Base-by-base conservation (phyloP, 1,140 invertebrate species). In the Halyomorpha halys region DNA sequence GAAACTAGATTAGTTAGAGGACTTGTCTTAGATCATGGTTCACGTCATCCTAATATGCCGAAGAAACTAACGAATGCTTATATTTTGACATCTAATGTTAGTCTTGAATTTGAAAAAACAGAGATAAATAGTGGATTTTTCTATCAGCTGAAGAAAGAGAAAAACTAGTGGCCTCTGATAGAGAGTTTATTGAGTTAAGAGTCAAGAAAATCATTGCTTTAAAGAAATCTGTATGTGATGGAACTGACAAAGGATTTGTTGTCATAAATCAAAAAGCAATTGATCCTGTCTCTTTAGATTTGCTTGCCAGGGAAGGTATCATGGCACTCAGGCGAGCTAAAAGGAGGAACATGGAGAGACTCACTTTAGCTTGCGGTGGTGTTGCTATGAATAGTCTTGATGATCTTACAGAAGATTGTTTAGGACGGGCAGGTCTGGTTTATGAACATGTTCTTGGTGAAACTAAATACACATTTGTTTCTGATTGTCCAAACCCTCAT, bases 221-320 rank as follows among this genome's bases (percentile, higher is more conserved):
- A 66, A 99, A 99, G 76, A 94, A 90, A 69, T 85, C 94, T 73
- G 76, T 98, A 0, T 98, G 96, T 74, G 84, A 89, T 69, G 91
- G 84, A 27, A 90, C 85, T 16, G 79, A 91, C 69, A 94, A 95
- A 73, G 81, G 76, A 3, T 99, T 99, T 76, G 94, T 98, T 14
- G 81, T 99, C 1, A 95, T 99, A 72, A 99, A 99, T 76, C 97
- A 99, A 75, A 98, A 99, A 63, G 97, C 97, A 59, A 97, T 99
- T 73, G 97, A 99, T 75, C 97, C 97, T 15, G 83, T 94, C 71
- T 97, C 95, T 15, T 77, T 99, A 61, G 97, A 99, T 74, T 84
- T 94, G 74, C 76, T 99, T 44, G 96, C 97, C 5, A 94, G 94
- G 71, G 94, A 97, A 78, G 94, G 87, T 59, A 99, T 99, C 69